Conservation (phyloP, 2,797 vertebrate species). For the Pteronotus mesoamericanus region DNA sequence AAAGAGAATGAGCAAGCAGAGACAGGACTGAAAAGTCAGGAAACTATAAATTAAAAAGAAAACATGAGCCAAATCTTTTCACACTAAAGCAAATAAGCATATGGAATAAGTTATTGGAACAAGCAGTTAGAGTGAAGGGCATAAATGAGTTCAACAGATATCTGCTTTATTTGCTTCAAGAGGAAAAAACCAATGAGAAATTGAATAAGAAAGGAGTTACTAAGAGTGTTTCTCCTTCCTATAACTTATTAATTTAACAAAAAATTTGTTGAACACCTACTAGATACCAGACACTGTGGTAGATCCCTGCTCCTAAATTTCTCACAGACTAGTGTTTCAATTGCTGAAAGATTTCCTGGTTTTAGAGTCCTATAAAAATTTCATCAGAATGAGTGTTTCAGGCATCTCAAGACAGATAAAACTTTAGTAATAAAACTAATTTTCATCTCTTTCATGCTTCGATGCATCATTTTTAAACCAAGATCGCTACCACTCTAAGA, state of each 20-base stretch:
- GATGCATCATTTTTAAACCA: neutral
- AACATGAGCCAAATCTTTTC: constrained; percentile 48
- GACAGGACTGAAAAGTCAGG: constrained; percentile 60
- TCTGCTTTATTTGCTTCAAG: constrained; percentile 49
- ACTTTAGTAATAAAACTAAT: neutral
- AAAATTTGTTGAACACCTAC: neutral
- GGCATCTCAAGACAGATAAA: neutral
- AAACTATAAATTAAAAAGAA: constrained; percentile 72
- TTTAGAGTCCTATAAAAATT: constrained; percentile 31
- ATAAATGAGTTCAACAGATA: constrained; percentile 76
- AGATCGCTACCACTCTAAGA: neutral
- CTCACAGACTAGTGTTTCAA: neutral
- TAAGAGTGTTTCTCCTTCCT: neutral
- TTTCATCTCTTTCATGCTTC: neutral
- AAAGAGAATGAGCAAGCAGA: neutral
- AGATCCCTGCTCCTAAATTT: neutral
- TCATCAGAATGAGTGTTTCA: neutral
- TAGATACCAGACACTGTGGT: neutral
- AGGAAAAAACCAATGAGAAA: neutral
- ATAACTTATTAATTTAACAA: neutral
- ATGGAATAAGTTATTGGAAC: constrained; percentile 77
- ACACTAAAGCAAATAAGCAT: constrained; percentile 73
- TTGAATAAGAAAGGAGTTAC: neutral
- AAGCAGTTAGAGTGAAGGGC: constrained; percentile 67
- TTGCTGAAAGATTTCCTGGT: neutral